These are phyloP conservation scores for Gandaritis pyraliata DNA, from an alignment of 2,888 invertebrate species.

Conservation along the genomic window DNA sequence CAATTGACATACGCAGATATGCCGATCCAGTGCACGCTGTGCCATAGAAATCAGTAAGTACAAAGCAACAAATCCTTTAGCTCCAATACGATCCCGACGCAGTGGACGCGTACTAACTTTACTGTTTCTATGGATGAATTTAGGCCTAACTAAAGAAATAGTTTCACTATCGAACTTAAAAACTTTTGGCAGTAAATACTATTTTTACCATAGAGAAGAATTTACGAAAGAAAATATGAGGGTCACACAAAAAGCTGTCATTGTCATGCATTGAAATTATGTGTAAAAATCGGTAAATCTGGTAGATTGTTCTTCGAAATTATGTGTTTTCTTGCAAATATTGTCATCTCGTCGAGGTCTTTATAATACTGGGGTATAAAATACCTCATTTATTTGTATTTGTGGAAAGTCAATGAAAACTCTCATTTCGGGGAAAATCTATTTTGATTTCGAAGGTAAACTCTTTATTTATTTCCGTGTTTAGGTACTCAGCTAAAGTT, in stretches of 20 bases:
- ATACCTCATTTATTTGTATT: slow-evolving; percentile 11
- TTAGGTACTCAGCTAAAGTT: too few relatives aligned
- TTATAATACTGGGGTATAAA: slow-evolving; percentile 26
- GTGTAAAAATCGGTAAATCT: slow-evolving; percentile 42
- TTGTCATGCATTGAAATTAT: slow-evolving; percentile 52
- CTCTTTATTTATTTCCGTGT: background rate
- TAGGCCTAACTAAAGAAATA: too few relatives aligned
- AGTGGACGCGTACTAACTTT: too few relatives aligned
- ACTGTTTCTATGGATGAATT: too few relatives aligned
- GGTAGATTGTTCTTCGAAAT: slow-evolving; percentile 44
- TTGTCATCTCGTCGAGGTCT: slow-evolving; percentile 29
- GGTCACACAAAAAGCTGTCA: slow-evolving; percentile 39
- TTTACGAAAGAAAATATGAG: background rate
- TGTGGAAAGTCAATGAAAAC: slow-evolving; percentile 5
- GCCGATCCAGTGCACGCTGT: too few relatives aligned
- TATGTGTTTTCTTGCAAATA: slow-evolving; percentile 45
- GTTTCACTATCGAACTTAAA: background rate
- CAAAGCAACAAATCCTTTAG: too few relatives aligned
- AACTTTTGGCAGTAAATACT: background rate
- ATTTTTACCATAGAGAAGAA: background rate
- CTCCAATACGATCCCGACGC: too few relatives aligned
- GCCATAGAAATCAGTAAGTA: too few relatives aligned
- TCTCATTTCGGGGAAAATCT: slow-evolving; percentile 13
- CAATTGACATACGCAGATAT: too few relatives aligned
- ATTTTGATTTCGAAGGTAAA: slow-evolving; percentile 15